A percentile compares a stretch with the other conserved stretches of the same genome.
phyloP scores from a whole-genome alignment of 2,113 vertebrate genomes.

The Daubentonia madagascariensis region DNA sequence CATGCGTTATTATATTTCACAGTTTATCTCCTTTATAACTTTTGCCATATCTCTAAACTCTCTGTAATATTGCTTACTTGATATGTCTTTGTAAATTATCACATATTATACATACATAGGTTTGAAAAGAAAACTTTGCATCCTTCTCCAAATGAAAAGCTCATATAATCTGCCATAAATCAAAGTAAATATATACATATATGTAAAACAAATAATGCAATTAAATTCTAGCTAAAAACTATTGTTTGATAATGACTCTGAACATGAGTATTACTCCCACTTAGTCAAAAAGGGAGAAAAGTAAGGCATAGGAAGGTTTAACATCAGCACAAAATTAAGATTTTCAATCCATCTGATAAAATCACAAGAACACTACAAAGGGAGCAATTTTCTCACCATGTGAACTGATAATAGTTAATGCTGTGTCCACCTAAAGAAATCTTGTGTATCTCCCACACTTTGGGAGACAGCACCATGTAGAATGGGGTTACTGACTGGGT shows the following conservation, averaged over 20 bases:
- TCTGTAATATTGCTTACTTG: background rate
- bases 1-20: too few relatives aligned
- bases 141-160: background rate
- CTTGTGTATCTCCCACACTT: background rate
- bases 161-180: background rate
- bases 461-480: background rate
- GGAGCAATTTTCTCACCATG: background rate
- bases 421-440: background rate
- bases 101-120: background rate
- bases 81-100: background rate
- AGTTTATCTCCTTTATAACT: background rate
- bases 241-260: background rate
- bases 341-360: background rate
- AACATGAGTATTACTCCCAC: background rate
- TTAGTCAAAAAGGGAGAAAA: background rate
- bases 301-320: background rate
- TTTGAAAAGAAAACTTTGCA: background rate
- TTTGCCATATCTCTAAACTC: background rate
- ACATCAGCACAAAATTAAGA: background rate
- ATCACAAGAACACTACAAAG: background rate
- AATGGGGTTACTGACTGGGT: too few relatives aligned
- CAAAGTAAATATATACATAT: background rate
- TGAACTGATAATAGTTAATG: background rate
- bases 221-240: background rate
- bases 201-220: background rate